Percentiles rank a stretch among this genome's conserved stretches.
Conservation (phyloP, 2,888 invertebrate genomes). For the Cosmopolites sordidus region DNA sequence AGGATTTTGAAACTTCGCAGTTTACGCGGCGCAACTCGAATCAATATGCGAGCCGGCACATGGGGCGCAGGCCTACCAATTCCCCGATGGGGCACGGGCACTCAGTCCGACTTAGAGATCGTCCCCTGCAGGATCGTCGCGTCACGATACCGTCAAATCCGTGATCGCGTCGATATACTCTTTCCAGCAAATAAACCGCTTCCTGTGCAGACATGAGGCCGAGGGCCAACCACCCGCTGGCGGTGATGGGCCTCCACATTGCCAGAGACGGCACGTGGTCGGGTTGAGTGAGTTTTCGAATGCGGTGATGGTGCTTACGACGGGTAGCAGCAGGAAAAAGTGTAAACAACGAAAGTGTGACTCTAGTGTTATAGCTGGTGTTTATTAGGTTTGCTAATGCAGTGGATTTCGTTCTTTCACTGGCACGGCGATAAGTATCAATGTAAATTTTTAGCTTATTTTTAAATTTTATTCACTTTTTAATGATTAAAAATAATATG, state of each 20-base stretch:
- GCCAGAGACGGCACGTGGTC: background rate
- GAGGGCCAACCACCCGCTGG: background rate
- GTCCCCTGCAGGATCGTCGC: slow-evolving; percentile 38
- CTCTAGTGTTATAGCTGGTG: background rate
- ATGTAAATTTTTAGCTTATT: no score
- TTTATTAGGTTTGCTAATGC: background rate
- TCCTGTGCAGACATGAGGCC: background rate
- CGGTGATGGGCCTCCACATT: background rate
- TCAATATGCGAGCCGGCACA: slow-evolving; percentile 47
- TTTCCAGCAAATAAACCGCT: background rate
- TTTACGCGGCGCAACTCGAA: slow-evolving; percentile 44
- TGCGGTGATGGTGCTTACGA: background rate
- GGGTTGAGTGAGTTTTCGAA: background rate
- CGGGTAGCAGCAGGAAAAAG: background rate
- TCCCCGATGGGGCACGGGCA: slow-evolving; percentile 50
- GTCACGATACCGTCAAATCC: background rate
- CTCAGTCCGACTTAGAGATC: slow-evolving; percentile 54
- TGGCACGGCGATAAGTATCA: no score
- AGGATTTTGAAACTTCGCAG: slow-evolving; percentile 23
- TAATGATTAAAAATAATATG: no score
- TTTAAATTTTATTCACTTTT: no score
- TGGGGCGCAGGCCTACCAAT: slow-evolving; percentile 50
- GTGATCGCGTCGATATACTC: background rate
- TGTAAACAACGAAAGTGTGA: background rate
- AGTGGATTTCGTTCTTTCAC: no score